Evolutionary conservation across 1,140 invertebrate species (phyloP).

Genomic region (Eriosoma lanigerum): DNA sequence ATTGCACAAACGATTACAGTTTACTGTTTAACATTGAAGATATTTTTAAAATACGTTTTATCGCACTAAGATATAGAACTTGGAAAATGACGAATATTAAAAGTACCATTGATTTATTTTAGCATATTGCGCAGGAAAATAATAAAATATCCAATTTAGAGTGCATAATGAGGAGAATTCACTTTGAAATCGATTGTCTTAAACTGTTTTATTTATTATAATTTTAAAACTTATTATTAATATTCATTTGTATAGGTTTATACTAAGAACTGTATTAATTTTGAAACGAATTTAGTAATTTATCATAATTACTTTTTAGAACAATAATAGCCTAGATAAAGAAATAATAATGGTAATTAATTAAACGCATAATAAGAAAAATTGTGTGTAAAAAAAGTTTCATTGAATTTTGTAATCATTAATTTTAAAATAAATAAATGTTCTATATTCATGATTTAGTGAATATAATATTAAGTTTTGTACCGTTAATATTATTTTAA

Average conservation of each 20-base stretch:
- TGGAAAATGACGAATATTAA: too few relatives aligned
- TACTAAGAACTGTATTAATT: background rate
- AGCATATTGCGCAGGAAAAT: too few relatives aligned
- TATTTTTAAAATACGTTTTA: too few relatives aligned
- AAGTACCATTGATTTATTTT: too few relatives aligned
- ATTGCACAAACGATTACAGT: too few relatives aligned
- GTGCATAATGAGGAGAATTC: too few relatives aligned
- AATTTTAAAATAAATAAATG: conserved; percentile 6
- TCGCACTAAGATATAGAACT: too few relatives aligned
- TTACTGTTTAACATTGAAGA: too few relatives aligned
- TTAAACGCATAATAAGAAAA: background rate
- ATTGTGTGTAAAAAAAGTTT: background rate
- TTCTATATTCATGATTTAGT: background rate
- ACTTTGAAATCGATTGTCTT: too few relatives aligned
- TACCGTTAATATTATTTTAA: background rate
- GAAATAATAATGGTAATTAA: background rate
- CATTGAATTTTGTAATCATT: conserved; percentile 3
- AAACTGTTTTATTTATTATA: too few relatives aligned
- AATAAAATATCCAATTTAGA: too few relatives aligned
- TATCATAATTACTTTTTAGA: background rate
- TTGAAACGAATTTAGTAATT: background rate
- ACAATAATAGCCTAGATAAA: background rate
- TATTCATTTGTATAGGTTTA: background rate
- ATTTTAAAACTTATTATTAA: too few relatives aligned
- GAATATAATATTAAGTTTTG: background rate